Evolutionary conservation across 92 coral and sea anemone genomes (phyloP), one percentile per base, ranked within the genome.

Genomic region (Plumapathes pennacea): DNA sequence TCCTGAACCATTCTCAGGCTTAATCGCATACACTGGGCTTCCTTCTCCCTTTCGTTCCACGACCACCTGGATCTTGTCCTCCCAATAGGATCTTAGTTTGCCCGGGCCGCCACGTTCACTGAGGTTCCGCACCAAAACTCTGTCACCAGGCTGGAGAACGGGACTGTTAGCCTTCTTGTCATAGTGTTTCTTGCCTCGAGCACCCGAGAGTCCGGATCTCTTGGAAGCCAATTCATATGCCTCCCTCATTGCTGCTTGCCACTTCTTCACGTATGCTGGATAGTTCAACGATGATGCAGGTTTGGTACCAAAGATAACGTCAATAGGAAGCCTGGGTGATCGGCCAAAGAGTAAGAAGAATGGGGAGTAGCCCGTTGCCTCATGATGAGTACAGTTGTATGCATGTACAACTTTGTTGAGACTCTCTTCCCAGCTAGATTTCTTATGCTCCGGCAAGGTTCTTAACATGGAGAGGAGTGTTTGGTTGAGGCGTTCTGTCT

Each of bases 401-500:
- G 80, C 64, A 47, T 73, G 80, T n/a, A 73, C 64, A 41, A 63
- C 81, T 30, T 54, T 74, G 15, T 54, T 41, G 4, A 64, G 58
- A 46, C 73, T 63, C 20, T 63, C 74, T 13, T 36, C 23, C 60
- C 64, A 62, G 13, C 38, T 45, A 22, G 74, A 64, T 18, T 52
- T 55, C 54, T 60, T 29, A 40, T 50, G 30, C 27, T 50, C 72
- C 9, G 63, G 64, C 29, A 61, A 11, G 1, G 72, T 50, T 29
- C 56, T 50, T 21, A 50, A 31, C 63, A 61, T 50, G 45, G 61
- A 11, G 31, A 50, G 59, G 29, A 62, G 57, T 44, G 69, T 62
- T 21, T 46, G 57, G 17, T 62, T 46, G 7, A 47, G 33, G 11
- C 33, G 31, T 25, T 46, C 47, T 2, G 70, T 62, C 10, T 62